Base-by-base conservation (phyloP, 2,797 vertebrate species). In the Melanotaenia parkinsoni region DNA sequence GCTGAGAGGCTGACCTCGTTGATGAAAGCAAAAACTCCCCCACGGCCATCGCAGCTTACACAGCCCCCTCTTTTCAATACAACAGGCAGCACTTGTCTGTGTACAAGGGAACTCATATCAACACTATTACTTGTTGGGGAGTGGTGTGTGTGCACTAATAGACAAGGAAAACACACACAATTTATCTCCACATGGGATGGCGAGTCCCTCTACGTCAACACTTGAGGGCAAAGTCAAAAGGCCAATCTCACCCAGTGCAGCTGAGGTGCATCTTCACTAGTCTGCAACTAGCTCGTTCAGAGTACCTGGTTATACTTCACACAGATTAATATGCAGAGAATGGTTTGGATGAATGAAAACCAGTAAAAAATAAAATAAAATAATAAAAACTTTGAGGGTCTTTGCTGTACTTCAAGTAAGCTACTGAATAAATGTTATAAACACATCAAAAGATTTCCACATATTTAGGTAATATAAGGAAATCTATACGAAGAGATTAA, bases 21-120 rank as follows among this genome's bases (percentile, higher is more conserved):
- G 88, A 91, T 86, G 86, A 91, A 92, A 90, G 83, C 37, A 18
- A 84, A 78, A 89, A 82, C 76, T 82, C 87, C 88, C 86, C 81
- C 80, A 71, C 71, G 87, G 88, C 85, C 82, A 75, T 77, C 24
- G n/a, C 62, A 1, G 69, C 65, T 35, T 45, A 69, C 79, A 76
- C 77, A 40, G 38, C 83, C 79, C 79, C 81, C 79, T 81, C 71
- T 71, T 71, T 67, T 72, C 82, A 72, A 80, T 72, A 79, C 88
- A 82, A 81, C 80, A 84, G 79, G 51, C 80, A 74, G 72, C 35
- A 76, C 76, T 77, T 74, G 88, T 86, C 83, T 89, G 73, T 59
- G 78, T 77, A 60, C 43, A 24, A 73, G 80, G 70, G 72, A 75
- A 81, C 76, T 86, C 76, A 78, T 84, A 87, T 79, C 91, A 84